Conservation (phyloP, 1,140 invertebrate genomes). For the Episyrphus balteatus region DNA sequence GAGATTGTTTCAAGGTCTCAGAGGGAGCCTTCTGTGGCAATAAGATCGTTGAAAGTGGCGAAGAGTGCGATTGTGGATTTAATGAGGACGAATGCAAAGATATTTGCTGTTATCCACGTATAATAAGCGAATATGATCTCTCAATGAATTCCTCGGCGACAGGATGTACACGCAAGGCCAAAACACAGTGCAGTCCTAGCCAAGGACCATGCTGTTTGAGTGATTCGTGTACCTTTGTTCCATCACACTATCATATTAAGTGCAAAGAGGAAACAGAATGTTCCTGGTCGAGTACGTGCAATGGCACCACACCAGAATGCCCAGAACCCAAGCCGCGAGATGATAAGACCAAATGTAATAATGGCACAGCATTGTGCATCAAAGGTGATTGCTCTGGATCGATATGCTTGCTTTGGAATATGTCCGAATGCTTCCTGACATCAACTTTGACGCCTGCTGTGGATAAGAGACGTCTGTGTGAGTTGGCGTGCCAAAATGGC, state of each 20-base stretch:
- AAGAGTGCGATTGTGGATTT: slow-evolving; percentile 98
- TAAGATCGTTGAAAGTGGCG: slow-evolving; percentile 93
- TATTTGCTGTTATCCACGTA: slow-evolving; percentile 85
- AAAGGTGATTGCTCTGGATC: slow-evolving; percentile 89
- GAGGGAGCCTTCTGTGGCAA: slow-evolving; percentile 97
- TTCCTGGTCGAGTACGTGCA: slow-evolving; percentile 71
- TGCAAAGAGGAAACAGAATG: slow-evolving; percentile 85
- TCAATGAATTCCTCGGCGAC: slow-evolving; percentile 60
- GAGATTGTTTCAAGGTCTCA: slow-evolving; percentile 88
- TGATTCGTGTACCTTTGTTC: slow-evolving; percentile 70
- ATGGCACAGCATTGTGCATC: slow-evolving; percentile 78
- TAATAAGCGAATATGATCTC: slow-evolving; percentile 57
- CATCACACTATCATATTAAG: slow-evolving; percentile 45
- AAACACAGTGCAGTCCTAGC: slow-evolving; percentile 85
- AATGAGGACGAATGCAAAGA: slow-evolving; percentile 87
- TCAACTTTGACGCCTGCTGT: slow-evolving; percentile 69
- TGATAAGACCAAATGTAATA: slow-evolving; percentile 77
- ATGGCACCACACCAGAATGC: slow-evolving; percentile 76
- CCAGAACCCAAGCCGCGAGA: slow-evolving; percentile 63
- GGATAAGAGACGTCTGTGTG: slow-evolving; percentile 76
- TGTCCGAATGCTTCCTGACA: slow-evolving; percentile 94
- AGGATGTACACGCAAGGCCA: slow-evolving; percentile 64
- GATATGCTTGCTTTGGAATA: slow-evolving; percentile 87
- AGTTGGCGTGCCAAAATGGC: slow-evolving; percentile 87
- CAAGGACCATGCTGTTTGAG: slow-evolving; percentile 91